Evolutionary conservation across 2,888 invertebrate species (phyloP).

Genomic region (Hanleya hanleyi): DNA sequence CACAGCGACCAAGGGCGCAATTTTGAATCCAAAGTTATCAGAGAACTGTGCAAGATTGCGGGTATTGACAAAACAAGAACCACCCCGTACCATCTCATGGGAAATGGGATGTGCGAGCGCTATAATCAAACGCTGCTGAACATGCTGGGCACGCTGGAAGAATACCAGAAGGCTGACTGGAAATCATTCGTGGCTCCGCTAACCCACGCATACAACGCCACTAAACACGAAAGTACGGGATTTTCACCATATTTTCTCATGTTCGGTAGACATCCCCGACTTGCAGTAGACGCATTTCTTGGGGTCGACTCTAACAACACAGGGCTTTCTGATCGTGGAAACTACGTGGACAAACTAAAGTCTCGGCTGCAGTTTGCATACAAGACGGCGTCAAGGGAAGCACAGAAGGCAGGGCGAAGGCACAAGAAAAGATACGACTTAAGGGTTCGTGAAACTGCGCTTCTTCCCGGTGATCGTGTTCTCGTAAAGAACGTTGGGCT

Average conservation of each 20-base stretch:
- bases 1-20: constrained; percentile 7
- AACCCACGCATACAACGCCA: constrained; percentile 14
- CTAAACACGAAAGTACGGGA: constrained; percentile 13
- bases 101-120: constrained; percentile 11
- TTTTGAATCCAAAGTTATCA: background rate
- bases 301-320: background rate
- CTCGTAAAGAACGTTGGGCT: constrained; percentile 1
- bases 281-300: constrained; percentile 13
- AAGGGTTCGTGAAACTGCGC: background rate
- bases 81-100: constrained; percentile 6
- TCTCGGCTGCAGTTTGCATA: background rate
- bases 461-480: constrained; percentile 15
- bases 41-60: background rate
- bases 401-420: background rate
- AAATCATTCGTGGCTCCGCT: background rate
- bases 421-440: constrained; percentile 6
- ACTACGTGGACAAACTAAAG: background rate
- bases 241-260: constrained; percentile 14
- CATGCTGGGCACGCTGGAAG: constrained; percentile 8
- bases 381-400: background rate
- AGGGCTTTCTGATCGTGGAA: background rate
- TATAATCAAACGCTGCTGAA: constrained; percentile 8
- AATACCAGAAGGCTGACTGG: constrained; percentile 10
- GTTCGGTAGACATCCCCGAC: constrained; percentile 17
- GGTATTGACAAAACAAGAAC: background rate